Evolutionary conservation across 1,140 invertebrate species (phyloP).

Genomic region (Trichoplusia ni): DNA sequence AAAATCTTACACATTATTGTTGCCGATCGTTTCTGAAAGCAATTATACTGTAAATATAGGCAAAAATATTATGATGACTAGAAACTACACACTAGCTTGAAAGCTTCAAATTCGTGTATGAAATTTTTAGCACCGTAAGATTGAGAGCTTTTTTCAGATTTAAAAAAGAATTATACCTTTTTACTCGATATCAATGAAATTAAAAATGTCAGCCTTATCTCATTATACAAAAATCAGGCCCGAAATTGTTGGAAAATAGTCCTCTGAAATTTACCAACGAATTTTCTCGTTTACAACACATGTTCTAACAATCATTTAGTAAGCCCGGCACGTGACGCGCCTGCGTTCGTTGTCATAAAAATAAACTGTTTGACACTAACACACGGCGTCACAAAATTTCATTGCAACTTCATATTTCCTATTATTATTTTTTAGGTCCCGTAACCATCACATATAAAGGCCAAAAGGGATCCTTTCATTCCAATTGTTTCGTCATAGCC

Average conservation of each 20-base stretch:
- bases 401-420: slow-evolving; percentile 22
- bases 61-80: too few relatives aligned
- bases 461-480: slow-evolving; percentile 32
- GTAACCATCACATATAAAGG: slow-evolving; percentile 26
- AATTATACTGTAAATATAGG: not conserved
- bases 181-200: too few relatives aligned
- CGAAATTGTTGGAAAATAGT: too few relatives aligned
- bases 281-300: not conserved
- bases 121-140: too few relatives aligned
- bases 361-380: slow-evolving; percentile 26
- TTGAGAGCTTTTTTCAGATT: too few relatives aligned
- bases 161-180: too few relatives aligned
- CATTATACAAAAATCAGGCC: too few relatives aligned
- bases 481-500: slow-evolving; percentile 52
- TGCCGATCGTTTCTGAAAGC: not conserved
- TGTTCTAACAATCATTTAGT: not conserved
- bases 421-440: slow-evolving; percentile 27
- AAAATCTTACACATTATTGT: not conserved
- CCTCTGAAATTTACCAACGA: not conserved
- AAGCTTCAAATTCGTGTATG: too few relatives aligned
- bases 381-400: slow-evolving; percentile 24
- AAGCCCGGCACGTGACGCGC: not conserved
- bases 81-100: too few relatives aligned
- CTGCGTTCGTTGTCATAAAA: slow-evolving; percentile 19
- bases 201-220: too few relatives aligned